Base-by-base conservation (phyloP, 23 tunicate species). In the Aplidium turbinatum region DNA sequence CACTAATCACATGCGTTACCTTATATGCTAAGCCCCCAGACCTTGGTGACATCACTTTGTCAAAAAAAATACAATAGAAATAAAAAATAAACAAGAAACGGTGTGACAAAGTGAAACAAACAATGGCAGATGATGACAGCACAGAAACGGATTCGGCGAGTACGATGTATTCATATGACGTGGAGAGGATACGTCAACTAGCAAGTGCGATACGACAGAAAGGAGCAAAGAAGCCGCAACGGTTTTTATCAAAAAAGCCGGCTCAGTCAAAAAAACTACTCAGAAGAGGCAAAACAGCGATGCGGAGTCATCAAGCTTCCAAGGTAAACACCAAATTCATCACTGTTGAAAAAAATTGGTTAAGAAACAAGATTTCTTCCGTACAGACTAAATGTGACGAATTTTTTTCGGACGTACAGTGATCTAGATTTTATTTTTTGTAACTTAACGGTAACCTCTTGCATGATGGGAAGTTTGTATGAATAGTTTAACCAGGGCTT, bases 151-250 rank as follows among this genome's bases (percentile, higher is more conserved):
- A 88, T 47, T 88, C 96, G 4, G 96, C 96, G 29, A 88, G 96
- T 60, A 88, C 96, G 31, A 88, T 88, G 96, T 76, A 88, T 70
- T 88, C 96, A 33, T 88, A 88, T 61, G 96, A 88, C 70, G 87
- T 88, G 20, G 96, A 88, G 45, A 57, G 96, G 40, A 58, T 88
- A 32, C 40, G 70, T 28, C 96, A 88, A 76, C 81, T 88, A 32
- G 96, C 96, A 3, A n/a, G 57, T 29, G 53, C 85, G 25, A 88
- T 88, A 16, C 73, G 96, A 30, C 76, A 88, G 48, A 88, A 85
- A 40, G 96, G 96, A 29, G 96, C 96, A 2, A 88, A 81, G 47
- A 80, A 79, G 40, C 85, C 85, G 0, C 96, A 80, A 31, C 51
- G 87, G 45, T 20, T 79, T 0, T 53, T 86, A 28, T 52, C 29